Evolutionary conservation across 2,888 invertebrate genomes (phyloP).

Genomic region (Lamellibrachia satsuma): DNA sequence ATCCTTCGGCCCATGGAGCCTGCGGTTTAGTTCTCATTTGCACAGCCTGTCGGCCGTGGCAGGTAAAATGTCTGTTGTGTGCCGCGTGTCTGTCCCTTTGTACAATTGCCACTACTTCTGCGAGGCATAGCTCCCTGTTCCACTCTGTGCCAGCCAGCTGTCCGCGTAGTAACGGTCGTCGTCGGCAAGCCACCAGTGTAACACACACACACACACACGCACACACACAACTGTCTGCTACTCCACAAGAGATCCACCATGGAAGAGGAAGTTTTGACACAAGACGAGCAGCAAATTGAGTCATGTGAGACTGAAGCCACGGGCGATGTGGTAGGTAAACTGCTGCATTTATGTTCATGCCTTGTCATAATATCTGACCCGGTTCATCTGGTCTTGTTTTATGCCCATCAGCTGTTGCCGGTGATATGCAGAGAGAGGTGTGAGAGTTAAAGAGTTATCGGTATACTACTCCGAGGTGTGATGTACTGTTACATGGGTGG

Average conservation of each 20-base stretch:
- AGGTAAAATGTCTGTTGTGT: neutral
- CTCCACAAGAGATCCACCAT: neutral
- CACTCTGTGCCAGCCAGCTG: neutral
- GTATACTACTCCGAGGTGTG: neutral
- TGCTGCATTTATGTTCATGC: neutral
- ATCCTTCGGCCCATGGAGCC: neutral
- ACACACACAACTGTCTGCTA: neutral
- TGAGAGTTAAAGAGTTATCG: neutral
- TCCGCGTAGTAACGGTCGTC: neutral
- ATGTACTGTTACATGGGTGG: neutral
- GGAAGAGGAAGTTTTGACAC: neutral
- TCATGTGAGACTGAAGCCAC: neutral
- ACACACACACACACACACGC: too few species aligned
- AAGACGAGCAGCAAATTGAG: constrained; percentile 13
- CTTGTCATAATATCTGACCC: neutral
- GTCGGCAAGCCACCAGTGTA: neutral
- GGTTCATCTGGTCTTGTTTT: neutral
- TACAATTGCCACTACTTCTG: neutral
- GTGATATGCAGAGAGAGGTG: neutral
- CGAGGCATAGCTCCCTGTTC: neutral
- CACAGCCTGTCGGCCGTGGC: neutral
- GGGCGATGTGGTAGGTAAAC: neutral
- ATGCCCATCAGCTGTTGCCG: neutral
- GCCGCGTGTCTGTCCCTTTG: neutral
- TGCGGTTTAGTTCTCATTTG: neutral